Conservation (phyloP, 1,140 invertebrate genomes). For the Acyrthosiphon pisum region DNA sequence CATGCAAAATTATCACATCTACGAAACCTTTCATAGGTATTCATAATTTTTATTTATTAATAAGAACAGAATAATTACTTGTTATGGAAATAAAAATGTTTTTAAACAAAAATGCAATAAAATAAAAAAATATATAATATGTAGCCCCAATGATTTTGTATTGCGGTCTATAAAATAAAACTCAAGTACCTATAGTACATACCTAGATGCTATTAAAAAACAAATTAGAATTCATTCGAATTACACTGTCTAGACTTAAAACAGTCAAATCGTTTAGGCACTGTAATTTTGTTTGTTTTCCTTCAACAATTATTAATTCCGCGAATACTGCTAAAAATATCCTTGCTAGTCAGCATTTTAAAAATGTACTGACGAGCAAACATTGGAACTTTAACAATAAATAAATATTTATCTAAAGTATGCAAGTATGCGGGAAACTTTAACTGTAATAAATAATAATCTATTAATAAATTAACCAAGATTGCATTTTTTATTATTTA, state of each 20-base stretch:
- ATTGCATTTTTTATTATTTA: background rate
- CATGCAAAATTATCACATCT: background rate
- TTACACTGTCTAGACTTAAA: constrained; percentile 1
- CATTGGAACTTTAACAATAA: background rate
- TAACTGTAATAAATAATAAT: background rate
- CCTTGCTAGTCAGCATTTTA: background rate
- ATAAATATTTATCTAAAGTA: background rate
- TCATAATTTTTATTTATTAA: background rate
- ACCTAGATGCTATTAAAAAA: background rate
- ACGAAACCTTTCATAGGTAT: background rate
- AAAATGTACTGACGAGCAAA: background rate
- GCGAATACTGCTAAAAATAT: background rate
- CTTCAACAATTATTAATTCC: background rate
- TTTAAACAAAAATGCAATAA: background rate
- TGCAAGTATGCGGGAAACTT: background rate
- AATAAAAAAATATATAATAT: background rate
- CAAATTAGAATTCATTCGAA: background rate
- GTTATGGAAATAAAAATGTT: background rate
- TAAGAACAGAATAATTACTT: background rate
- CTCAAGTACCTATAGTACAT: background rate
- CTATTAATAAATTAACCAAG: background rate
- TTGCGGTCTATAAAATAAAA: background rate
- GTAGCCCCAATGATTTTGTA: background rate
- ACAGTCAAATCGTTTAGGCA: background rate
- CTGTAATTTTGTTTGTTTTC: background rate